Evolutionary conservation across 2,797 vertebrate species (phyloP).

Genomic region (Micrastur ruficollis): DNA sequence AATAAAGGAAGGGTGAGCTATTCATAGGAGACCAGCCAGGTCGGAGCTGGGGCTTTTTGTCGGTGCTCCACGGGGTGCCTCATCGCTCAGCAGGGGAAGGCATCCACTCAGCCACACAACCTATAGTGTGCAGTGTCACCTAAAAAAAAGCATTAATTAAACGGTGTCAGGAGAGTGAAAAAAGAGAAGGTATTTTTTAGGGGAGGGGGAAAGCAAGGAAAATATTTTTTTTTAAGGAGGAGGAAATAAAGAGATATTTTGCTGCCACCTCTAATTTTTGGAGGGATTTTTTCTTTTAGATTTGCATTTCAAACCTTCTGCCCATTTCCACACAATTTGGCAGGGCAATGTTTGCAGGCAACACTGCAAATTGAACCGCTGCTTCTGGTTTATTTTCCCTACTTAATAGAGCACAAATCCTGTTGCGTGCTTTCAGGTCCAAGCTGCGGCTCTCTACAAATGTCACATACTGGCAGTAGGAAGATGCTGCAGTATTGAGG

Average conservation of each 20-base stretch:
- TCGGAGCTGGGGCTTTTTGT: constrained; percentile 64
- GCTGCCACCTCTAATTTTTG: background rate
- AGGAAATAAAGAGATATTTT: constrained; percentile 19
- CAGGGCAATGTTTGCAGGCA: background rate
- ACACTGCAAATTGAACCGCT: background rate
- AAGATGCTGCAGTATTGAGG: background rate
- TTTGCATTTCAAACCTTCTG: background rate
- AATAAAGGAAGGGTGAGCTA: constrained; percentile 55
- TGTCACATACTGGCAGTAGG: background rate
- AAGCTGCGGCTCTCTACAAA: background rate
- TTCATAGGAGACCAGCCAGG: constrained; percentile 64
- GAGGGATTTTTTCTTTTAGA: constrained; percentile 17
- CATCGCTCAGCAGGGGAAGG: constrained; percentile 22
- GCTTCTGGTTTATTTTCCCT: background rate
- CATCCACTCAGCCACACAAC: constrained; percentile 54
- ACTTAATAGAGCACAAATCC: background rate
- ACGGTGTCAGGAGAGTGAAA: constrained; percentile 62
- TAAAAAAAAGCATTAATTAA: constrained; percentile 66
- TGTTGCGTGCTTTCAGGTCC: background rate
- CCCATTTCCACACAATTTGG: background rate
- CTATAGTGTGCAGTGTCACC: constrained; percentile 29
- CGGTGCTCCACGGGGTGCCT: constrained; percentile 56
- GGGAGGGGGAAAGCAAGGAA: background rate
- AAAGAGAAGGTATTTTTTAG: background rate
- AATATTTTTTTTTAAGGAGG: background rate